These are phyloP conservation scores for Nylanderia fulva DNA, from an alignment of 1,140 invertebrate species.

Conservation along the genomic window DNA sequence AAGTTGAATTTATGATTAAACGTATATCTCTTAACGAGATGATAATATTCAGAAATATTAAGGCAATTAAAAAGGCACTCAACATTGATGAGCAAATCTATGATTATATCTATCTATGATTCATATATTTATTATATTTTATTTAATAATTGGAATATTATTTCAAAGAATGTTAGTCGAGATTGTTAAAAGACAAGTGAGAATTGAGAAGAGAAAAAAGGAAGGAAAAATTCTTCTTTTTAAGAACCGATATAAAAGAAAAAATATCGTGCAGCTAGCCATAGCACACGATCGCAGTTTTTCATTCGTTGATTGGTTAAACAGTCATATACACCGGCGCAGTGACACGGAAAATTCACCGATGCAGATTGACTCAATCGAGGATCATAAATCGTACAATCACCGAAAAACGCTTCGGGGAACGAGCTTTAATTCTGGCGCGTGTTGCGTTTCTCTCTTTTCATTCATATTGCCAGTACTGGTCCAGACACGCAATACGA, in stretches of 20 bases:
- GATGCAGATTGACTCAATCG: constrained; percentile 56
- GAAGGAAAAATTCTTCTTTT: constrained; percentile 1
- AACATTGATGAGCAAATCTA: too few species aligned
- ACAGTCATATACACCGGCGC: not conserved
- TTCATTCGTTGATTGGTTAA: constrained; percentile 29
- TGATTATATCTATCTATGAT: too few species aligned
- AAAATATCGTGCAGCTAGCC: too few species aligned
- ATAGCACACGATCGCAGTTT: constrained; percentile 1
- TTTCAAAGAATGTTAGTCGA: not conserved
- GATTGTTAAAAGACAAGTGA: constrained; percentile 28
- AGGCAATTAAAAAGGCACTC: constrained; percentile 6
- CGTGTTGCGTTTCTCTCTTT: constrained; percentile 40
- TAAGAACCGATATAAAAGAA: too few species aligned
- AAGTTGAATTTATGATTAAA: not conserved
- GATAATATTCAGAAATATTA: constrained; percentile 1
- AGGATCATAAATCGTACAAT: constrained; percentile 66
- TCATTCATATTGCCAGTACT: constrained; percentile 62
- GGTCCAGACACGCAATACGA: constrained; percentile 33
- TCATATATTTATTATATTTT: not conserved
- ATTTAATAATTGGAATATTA: not conserved
- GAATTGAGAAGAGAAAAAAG: not conserved
- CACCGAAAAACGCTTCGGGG: constrained; percentile 66
- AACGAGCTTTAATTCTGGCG: constrained; percentile 48
- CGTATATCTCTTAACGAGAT: not conserved
- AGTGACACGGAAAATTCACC: constrained; percentile 47